Conservation (phyloP, 2,888 invertebrate genomes). For the Drepana falcataria region DNA sequence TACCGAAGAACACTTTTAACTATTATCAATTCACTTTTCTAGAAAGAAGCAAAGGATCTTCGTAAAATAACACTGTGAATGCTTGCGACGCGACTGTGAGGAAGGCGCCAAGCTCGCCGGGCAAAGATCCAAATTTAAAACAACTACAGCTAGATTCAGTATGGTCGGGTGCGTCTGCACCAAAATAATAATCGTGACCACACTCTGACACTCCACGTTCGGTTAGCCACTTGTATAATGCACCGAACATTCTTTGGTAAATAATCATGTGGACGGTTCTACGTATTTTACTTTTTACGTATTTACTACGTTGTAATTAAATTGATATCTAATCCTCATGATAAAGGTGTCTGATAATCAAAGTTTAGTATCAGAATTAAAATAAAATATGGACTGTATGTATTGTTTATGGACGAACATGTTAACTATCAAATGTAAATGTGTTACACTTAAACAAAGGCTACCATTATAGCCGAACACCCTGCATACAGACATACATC, state of each 20-base stretch:
- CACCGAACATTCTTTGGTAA: background rate
- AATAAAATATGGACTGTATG: too few relatives aligned
- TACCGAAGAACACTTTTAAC: conserved; percentile 16
- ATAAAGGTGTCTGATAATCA: too few relatives aligned
- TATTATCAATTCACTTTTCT: background rate
- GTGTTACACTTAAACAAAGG: too few relatives aligned
- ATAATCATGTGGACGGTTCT: background rate
- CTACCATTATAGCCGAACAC: too few relatives aligned
- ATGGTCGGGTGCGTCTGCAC: conserved; percentile 41
- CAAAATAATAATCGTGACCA: conserved; percentile 33
- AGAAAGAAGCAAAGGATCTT: conserved; percentile 33
- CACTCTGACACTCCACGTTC: conserved; percentile 19
- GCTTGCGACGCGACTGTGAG: conserved; percentile 45
- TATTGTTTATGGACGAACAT: too few relatives aligned
- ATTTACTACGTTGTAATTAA: background rate
- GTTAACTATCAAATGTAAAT: too few relatives aligned
- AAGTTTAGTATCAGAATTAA: too few relatives aligned
- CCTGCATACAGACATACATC: too few relatives aligned
- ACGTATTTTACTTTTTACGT: background rate
- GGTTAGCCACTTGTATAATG: background rate
- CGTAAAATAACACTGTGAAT: conserved; percentile 38
- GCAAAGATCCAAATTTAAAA: conserved; percentile 71
- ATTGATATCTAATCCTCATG: too few relatives aligned
- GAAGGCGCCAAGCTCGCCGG: conserved; percentile 56
- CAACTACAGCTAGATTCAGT: conserved; percentile 59